Evolutionary conservation across 1,140 invertebrate genomes (phyloP).

Genomic region (Coptotermes formosanus): DNA sequence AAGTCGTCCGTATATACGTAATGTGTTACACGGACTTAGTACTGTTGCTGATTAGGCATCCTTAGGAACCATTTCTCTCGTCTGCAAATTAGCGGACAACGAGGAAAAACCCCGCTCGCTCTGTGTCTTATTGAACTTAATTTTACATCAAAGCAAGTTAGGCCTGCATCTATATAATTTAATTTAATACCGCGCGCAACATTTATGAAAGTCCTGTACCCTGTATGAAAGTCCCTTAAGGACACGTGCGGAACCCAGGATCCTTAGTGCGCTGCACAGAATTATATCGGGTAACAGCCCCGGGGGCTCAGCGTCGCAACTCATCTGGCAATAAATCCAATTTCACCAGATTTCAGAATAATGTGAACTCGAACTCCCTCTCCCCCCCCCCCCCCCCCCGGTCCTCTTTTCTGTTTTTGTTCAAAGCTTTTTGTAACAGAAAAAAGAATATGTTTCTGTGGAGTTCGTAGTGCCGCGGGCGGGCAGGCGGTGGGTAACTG

Average conservation of each 20-base stretch:
- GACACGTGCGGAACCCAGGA: neutral
- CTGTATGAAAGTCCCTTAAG: neutral
- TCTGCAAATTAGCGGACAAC: neutral
- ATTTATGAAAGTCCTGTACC: neutral
- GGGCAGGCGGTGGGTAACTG: neutral
- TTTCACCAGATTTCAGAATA: neutral
- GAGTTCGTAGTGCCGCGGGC: neutral
- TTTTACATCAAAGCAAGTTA: neutral
- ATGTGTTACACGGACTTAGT: neutral
- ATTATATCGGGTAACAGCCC: neutral
- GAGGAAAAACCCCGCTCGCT: neutral
- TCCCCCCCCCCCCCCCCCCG: too few relatives aligned
- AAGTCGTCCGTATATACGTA: too few relatives aligned
- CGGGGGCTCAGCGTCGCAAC: neutral
- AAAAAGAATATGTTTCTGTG: neutral
- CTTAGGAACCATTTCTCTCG: neutral
- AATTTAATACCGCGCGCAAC: neutral
- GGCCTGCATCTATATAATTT: neutral
- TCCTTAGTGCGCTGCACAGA: neutral
- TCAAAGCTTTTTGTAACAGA: constrained; percentile 16
- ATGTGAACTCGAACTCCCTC: neutral
- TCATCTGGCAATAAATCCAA: constrained; percentile 12
- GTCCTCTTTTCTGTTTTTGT: neutral
- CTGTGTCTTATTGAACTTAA: neutral
- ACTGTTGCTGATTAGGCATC: neutral